Conservation (phyloP, 2,797 vertebrate species). For the Rhadinocentrus ornatus region DNA sequence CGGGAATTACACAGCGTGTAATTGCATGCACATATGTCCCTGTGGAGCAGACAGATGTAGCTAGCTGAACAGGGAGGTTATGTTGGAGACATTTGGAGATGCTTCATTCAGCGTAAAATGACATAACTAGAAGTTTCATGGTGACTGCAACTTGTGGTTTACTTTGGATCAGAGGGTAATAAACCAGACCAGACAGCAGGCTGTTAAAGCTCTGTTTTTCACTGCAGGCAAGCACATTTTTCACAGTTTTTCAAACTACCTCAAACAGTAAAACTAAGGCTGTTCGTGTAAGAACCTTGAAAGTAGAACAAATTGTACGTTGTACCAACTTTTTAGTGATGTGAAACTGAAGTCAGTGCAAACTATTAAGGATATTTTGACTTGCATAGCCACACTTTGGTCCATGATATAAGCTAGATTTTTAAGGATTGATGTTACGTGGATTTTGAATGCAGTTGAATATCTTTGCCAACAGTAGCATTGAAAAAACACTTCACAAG, state of each 20-base stretch:
- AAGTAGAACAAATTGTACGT: neutral
- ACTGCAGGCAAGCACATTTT: constrained; percentile 19
- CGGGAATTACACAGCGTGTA: constrained; percentile 25
- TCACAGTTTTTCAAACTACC: constrained; percentile 14
- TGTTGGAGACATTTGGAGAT: constrained; percentile 39
- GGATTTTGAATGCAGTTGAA: neutral
- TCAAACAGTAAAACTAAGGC: neutral
- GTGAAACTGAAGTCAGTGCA: too few species aligned
- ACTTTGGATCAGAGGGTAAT: constrained; percentile 32
- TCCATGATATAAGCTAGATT: neutral
- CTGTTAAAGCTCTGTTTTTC: constrained; percentile 13
- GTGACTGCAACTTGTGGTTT: constrained; percentile 35
- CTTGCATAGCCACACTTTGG: too few species aligned
- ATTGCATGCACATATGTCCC: constrained; percentile 27
- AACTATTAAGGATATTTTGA: too few species aligned
- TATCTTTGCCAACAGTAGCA: neutral
- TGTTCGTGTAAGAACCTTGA: constrained; percentile 4
- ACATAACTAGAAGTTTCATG: constrained; percentile 50
- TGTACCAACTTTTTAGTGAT: neutral
- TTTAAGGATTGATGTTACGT: neutral
- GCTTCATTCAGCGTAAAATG: constrained; percentile 37
- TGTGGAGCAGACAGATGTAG: constrained; percentile 58
- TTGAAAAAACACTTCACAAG: neutral
- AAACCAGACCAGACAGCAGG: constrained; percentile 17
- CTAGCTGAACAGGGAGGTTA: constrained; percentile 42